Evolutionary conservation across 2,113 vertebrate species (phyloP).

Genomic region (Xiphophorus hellerii): DNA sequence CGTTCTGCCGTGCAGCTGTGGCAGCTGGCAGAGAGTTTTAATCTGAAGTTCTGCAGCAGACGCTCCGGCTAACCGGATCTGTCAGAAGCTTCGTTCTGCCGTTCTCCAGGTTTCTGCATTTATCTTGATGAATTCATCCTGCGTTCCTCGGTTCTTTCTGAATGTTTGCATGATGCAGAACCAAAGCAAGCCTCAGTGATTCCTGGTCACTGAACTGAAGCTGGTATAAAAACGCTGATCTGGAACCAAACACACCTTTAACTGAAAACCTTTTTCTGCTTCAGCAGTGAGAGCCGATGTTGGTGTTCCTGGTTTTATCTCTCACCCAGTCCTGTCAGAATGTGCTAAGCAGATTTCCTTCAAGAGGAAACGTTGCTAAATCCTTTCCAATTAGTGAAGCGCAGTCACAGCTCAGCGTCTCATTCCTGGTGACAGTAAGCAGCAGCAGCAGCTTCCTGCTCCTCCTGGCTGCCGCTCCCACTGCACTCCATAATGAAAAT

Average conservation of each 20-base stretch:
- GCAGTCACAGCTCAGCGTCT: constrained; percentile 41
- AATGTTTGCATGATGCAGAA: neutral
- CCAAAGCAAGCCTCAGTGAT: neutral
- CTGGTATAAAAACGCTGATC: neutral
- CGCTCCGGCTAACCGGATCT: too few species aligned
- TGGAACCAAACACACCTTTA: neutral
- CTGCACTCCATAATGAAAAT: constrained; percentile 59
- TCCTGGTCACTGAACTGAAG: neutral
- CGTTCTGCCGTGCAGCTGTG: too few species aligned
- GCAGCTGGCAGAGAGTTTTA: too few species aligned
- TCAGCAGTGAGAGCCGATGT: neutral
- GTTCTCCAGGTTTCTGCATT: too few species aligned
- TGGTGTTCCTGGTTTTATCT: constrained; percentile 2
- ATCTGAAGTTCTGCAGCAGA: too few species aligned
- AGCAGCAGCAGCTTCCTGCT: constrained; percentile 31
- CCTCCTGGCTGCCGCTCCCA: neutral
- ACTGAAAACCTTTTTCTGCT: neutral
- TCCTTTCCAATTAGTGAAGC: constrained; percentile 59
- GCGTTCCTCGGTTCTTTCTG: neutral
- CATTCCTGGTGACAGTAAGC: constrained; percentile 47
- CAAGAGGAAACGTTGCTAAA: constrained; percentile 26
- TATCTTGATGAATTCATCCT: neutral
- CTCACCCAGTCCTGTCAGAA: constrained; percentile 18
- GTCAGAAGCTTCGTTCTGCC: too few species aligned
- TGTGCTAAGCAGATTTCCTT: constrained; percentile 37